Conservation (phyloP, 2,113 vertebrate species). For the Aegotheles bennettii region DNA sequence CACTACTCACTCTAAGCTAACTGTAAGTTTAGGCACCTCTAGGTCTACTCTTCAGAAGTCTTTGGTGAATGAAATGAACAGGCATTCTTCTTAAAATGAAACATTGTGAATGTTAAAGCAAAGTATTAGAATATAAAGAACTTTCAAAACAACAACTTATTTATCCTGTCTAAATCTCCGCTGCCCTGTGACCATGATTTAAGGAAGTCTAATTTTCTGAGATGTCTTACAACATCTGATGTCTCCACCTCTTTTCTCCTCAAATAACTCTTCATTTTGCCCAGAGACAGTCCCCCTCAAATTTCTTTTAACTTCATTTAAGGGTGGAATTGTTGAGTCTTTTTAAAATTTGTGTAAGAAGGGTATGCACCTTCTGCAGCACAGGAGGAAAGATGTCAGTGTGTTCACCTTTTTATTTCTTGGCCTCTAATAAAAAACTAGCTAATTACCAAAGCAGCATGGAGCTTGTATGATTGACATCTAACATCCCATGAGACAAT, state of each 20-base stretch:
- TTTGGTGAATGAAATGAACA: not conserved
- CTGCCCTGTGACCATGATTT: not conserved
- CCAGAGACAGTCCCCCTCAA: not conserved
- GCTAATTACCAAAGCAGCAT: not conserved
- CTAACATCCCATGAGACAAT: not conserved
- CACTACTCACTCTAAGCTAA: not conserved
- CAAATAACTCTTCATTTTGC: not conserved
- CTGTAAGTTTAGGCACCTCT: not conserved
- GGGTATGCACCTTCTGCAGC: not conserved
- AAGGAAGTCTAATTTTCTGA: not conserved
- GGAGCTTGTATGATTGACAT: not conserved
- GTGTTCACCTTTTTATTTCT: not conserved
- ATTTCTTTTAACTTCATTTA: not conserved
- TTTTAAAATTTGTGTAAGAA: not conserved
- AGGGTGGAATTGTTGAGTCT: fast-evolving
- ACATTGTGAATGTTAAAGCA: not conserved
- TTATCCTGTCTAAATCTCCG: not conserved
- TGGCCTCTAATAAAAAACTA: not conserved
- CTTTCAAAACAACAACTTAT: not conserved
- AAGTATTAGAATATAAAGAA: not conserved
- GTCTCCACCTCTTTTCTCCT: not conserved
- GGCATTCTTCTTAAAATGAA: not conserved
- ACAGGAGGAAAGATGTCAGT: not conserved
- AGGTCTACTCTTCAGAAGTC: not conserved
- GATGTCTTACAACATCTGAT: not conserved